Evolutionary conservation across 2,888 invertebrate species (phyloP).

Genomic region (Mythimna loreyi): DNA sequence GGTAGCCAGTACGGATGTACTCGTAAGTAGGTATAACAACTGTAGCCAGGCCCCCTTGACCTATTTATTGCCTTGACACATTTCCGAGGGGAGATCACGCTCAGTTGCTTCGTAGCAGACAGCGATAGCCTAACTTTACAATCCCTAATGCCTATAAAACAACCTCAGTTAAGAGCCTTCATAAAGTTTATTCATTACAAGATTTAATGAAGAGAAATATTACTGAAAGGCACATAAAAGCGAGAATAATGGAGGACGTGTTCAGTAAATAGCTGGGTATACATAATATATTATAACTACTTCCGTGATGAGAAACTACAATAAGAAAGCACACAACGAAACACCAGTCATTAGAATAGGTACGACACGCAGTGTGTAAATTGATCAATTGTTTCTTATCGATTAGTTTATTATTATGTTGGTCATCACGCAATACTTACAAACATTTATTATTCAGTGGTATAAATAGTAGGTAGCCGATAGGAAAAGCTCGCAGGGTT

Average conservation of each 20-base stretch:
- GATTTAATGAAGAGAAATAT: conserved; percentile 44
- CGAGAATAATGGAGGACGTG: conserved; percentile 10
- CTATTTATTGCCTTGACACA: conserved; percentile 79
- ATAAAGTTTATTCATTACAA: conserved; percentile 54
- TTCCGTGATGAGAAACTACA: conserved; percentile 6
- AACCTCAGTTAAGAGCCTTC: conserved; percentile 37
- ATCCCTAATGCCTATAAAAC: conserved; percentile 64
- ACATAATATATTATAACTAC: background rate
- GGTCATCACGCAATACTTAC: background rate
- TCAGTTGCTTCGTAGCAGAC: conserved; percentile 34
- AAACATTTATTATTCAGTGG: conserved; percentile 16
- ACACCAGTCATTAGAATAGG: conserved; percentile 4
- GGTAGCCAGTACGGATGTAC: conserved; percentile 48
- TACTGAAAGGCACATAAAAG: conserved; percentile 15
- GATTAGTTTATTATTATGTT: conserved; percentile 19
- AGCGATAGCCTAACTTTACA: conserved; percentile 54
- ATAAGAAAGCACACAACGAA: background rate
- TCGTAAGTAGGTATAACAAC: conserved; percentile 45
- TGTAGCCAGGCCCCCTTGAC: conserved; percentile 73
- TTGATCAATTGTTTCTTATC: conserved; percentile 14
- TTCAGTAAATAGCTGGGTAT: background rate
- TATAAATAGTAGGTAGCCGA: background rate
- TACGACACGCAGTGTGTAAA: conserved; percentile 7
- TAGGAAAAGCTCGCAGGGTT: background rate
- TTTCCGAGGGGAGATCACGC: conserved; percentile 65